Evolutionary conservation across 2,888 invertebrate genomes (phyloP), one percentile per base, ranked within the genome.

Genomic region (Pollenia amentaria): DNA sequence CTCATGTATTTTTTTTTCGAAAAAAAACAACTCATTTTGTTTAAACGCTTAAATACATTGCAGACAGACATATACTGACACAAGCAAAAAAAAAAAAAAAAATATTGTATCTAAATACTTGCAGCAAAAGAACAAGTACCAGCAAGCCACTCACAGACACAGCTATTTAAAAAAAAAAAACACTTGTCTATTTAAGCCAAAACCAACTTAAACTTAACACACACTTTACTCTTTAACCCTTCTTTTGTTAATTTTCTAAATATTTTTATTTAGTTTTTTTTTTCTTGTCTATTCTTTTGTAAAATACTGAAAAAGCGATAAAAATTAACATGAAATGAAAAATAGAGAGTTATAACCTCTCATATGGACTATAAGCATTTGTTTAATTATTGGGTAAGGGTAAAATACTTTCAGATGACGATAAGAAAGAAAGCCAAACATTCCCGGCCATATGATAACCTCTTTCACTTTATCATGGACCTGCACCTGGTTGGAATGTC

Each of bases 71-170:
- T 29, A 73, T 29, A 64, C 42, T 64, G 62, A 55, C 48, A 72
- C 44, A 42, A 60, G 51, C 12, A 72, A 38, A 11, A 55, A 42
- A 14, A 21, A 57, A 51, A 18, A 38, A 48, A 48, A n/a, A n/a
- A 29, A 29, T 10, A 40, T n/a, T 14, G 2, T 46, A 64, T 53
- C 42, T 29, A 40, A 84, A 51, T 76, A 81, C 53, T 64, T 57
- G 70, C 65, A 29, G 82, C 69, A 78, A 82, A 75, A 78, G 67
- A 79, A 79, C 75, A 82, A 83, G 86, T 70, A 70, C 18, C 46
- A 72, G 62, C 14, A 44, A 48, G 53, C 72, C 21, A 64, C 69
- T 57, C 48, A 67, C 12, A 53, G 11, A 48, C 46, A 64, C 11
- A 44, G 18, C 53, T 48, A 57, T 11, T 48, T 6, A 29, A 29